Percentiles rank a stretch among this genome's conserved stretches.
These are phyloP conservation scores for Martes martes DNA, from an alignment of 2,113 vertebrate species.

Conservation along the genomic window DNA sequence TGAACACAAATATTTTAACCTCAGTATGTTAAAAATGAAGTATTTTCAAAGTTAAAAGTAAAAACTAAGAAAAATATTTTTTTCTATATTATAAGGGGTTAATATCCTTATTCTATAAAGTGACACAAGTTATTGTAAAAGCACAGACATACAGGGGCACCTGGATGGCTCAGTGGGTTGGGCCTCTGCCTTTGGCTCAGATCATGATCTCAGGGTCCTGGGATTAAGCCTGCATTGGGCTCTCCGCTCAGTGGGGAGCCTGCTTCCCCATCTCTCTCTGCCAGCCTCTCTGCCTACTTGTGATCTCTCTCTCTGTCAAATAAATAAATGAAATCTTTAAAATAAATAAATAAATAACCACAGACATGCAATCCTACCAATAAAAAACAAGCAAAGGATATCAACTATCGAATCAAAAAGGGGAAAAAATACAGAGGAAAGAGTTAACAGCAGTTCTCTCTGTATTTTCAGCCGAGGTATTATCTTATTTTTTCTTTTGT, in stretches of 20 bases:
- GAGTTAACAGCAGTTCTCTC: not conserved
- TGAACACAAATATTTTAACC: slow-evolving; percentile 10
- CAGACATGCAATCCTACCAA: not conserved
- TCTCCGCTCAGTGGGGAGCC: too few relatives aligned
- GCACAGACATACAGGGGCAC: not conserved
- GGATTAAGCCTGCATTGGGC: too few relatives aligned
- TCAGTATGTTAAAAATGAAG: not conserved
- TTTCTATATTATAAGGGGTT: not conserved
- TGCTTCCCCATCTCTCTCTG: too few relatives aligned
- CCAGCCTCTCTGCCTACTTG: too few relatives aligned
- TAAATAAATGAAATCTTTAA: too few relatives aligned
- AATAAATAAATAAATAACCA: not conserved
- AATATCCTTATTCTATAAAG: not conserved
- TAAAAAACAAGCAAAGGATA: not conserved
- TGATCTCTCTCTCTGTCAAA: too few relatives aligned
- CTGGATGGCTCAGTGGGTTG: too few relatives aligned
- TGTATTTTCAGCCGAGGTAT: not conserved
- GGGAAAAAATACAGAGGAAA: not conserved
- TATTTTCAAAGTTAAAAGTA: slow-evolving; percentile 28
- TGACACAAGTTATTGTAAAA: not conserved
- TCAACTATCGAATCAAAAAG: not conserved
- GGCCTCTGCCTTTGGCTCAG: too few relatives aligned
- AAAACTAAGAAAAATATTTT: slow-evolving; percentile 30
- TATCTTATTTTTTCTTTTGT: not conserved
- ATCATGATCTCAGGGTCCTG: too few relatives aligned